Conservation (phyloP, 92 coral and sea anemone genomes). For the Pocillopora grandis region DNA sequence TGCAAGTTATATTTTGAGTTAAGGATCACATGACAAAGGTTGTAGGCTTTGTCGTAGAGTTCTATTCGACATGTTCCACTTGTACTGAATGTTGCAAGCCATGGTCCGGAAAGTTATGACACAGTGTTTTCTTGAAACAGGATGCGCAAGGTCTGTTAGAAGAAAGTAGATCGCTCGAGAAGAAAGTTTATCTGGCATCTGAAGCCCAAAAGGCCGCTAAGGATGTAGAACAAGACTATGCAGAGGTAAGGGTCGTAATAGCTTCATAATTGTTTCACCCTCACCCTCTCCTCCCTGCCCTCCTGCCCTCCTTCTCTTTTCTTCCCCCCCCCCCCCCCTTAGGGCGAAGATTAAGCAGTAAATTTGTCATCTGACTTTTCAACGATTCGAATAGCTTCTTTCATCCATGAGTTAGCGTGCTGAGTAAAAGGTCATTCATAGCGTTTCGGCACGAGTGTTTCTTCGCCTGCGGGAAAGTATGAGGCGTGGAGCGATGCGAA, state of each 20-base stretch:
- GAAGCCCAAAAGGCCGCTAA: slow-evolving; percentile 93
- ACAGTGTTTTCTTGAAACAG: slow-evolving; percentile 26
- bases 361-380: too few species aligned
- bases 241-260: slow-evolving; percentile 58
- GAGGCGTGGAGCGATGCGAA: too few species aligned
- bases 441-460: too few species aligned
- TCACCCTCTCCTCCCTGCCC: background rate
- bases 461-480: too few species aligned
- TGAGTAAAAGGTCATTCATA: too few species aligned
- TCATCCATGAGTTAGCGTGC: too few species aligned
- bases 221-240: slow-evolving; percentile 87
- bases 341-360: too few species aligned
- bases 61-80: too few species aligned
- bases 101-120: background rate
- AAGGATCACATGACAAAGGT: too few species aligned
- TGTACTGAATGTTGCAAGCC: too few species aligned
- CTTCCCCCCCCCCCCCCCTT: background rate
- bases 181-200: slow-evolving; percentile 89
- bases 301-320: background rate
- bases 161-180: slow-evolving; percentile 85
- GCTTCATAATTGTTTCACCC: background rate
- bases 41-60: background rate
- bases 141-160: slow-evolving; percentile 83
- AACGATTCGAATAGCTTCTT: too few species aligned
- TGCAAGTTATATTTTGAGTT: too few species aligned